phyloP scores from a whole-genome alignment of 2,113 vertebrate species.

The Myotis lucifugus region DNA sequence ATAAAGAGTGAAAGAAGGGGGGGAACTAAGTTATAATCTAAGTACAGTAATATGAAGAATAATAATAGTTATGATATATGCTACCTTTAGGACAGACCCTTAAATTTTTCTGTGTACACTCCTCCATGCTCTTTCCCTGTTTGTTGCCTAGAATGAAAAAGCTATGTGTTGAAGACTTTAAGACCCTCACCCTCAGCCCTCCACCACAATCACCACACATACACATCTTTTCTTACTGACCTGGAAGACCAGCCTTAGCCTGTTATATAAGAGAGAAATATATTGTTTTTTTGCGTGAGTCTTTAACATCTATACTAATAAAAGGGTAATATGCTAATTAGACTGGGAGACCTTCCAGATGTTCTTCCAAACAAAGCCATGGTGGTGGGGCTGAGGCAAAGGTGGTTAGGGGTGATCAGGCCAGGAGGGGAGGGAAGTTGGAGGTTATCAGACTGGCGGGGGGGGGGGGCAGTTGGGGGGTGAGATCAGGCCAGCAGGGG shows the following conservation, averaged over 20 bases:
- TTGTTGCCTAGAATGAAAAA: neutral
- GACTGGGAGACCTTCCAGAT: too few species aligned
- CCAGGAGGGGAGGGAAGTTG: too few species aligned
- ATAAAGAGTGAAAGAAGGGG: neutral
- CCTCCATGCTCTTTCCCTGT: neutral
- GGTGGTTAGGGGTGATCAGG: too few species aligned
- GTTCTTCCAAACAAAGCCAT: too few species aligned
- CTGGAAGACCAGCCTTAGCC: neutral
- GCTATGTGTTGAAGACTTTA: neutral
- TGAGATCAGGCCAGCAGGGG: too few species aligned
- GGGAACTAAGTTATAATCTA: neutral
- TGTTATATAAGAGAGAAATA: neutral
- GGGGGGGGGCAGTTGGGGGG: too few species aligned
- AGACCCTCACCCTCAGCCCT: fast-evolving
- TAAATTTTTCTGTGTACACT: neutral
- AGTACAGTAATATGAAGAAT: neutral
- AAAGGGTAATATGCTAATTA: too few species aligned
- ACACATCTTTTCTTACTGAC: neutral
- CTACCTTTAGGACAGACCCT: neutral
- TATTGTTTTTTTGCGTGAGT: neutral
- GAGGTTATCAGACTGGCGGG: too few species aligned
- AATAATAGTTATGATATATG: neutral
- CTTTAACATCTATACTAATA: neutral
- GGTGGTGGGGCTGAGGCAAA: too few species aligned
- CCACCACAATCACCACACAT: neutral